Conservation (phyloP, 2,888 invertebrate genomes). For the Mythimna albipuncta region DNA sequence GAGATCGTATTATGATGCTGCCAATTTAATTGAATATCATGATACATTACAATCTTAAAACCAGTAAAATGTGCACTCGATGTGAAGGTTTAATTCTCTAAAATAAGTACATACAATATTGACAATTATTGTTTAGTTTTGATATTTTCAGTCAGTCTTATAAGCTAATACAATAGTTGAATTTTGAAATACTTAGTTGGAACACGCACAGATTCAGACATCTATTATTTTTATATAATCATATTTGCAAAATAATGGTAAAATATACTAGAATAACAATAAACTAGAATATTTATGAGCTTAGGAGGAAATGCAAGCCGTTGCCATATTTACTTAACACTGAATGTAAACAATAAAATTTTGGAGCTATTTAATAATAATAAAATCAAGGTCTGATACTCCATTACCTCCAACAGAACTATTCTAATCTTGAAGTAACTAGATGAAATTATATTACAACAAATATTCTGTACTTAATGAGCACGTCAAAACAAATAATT, state of each 20-base stretch:
- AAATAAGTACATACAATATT: constrained; percentile 57
- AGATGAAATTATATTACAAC: neutral
- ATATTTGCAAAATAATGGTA: constrained; percentile 1
- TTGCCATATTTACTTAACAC: neutral
- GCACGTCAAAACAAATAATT: neutral
- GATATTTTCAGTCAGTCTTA: constrained; percentile 66
- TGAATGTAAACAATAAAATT: neutral
- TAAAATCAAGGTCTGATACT: neutral
- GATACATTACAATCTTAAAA: constrained; percentile 39
- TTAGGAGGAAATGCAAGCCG: neutral
- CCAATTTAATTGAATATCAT: constrained; percentile 35
- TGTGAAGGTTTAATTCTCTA: constrained; percentile 39
- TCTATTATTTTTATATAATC: constrained; percentile 1
- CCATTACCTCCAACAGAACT: neutral
- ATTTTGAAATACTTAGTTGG: constrained; percentile 34
- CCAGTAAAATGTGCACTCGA: constrained; percentile 32
- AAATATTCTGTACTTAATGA: neutral
- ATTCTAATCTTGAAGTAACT: neutral
- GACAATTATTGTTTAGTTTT: constrained; percentile 45
- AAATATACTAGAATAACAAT: neutral
- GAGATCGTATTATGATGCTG: constrained; percentile 50
- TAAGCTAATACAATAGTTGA: constrained; percentile 58
- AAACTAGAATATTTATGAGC: neutral
- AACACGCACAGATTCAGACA: constrained; percentile 33
- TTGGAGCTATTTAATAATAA: neutral